Evolutionary conservation across 1,140 invertebrate species (phyloP), one percentile per base, ranked within the genome.

Genomic region (Thaumetopoea pityocampa): DNA sequence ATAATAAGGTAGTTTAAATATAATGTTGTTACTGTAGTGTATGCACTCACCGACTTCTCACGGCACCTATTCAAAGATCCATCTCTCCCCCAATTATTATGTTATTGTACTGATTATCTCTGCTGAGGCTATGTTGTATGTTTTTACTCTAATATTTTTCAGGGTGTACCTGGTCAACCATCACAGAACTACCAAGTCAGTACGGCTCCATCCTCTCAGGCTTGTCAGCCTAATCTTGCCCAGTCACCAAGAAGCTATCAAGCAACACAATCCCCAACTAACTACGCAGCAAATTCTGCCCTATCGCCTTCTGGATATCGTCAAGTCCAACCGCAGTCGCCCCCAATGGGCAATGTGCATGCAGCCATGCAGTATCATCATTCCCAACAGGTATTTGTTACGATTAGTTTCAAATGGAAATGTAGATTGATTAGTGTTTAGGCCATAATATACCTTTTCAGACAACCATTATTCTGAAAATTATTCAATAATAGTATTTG

Each of bases 351-450:
- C 12, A 53, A 63, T 32, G 68, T 72, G 4, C 77, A 79, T 60
- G 50, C 62, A 30, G 56, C 73, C 14, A 78, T 84, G 70, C 78
- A 84, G 34, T 82, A 82, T 45, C 80, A 81, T 51, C 78, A 78
- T 37, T 55, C 60, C n/a, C 73, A 80, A 45, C 76, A 84, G 67
- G 76, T 78, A 65, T n/a, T n/a, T n/a, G n/a, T n/a, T n/a, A n/a
- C n/a, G n/a, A n/a, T n/a, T n/a, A n/a, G n/a, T n/a, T n/a, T n/a
- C n/a, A n/a, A n/a, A n/a, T n/a, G n/a, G n/a, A n/a, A n/a, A n/a
- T n/a, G n/a, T n/a, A n/a, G n/a, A n/a, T n/a, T n/a, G n/a, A n/a
- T n/a, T n/a, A n/a, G n/a, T n/a, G n/a, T n/a, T n/a, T n/a, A n/a
- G n/a, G n/a, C n/a, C n/a, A n/a, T n/a, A n/a, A n/a, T n/a, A n/a